Percentiles rank a stretch among this genome's conserved stretches.
phyloP scores from a whole-genome alignment of 1,140 invertebrate genomes.

The Wiebesia pumilae region DNA sequence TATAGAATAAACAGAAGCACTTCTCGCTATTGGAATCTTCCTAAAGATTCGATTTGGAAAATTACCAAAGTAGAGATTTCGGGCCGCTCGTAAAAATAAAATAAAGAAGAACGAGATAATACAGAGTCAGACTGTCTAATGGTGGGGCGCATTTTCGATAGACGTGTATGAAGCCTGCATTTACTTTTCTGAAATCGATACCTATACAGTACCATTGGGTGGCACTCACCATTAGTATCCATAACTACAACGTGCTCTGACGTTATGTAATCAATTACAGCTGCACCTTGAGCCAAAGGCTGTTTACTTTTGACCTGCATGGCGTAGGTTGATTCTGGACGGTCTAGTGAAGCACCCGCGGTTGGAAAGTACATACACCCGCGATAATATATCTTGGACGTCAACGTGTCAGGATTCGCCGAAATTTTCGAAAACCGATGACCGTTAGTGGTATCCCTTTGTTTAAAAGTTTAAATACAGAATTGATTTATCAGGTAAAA shows the following conservation, averaged over 20 bases:
- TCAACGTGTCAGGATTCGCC: neutral
- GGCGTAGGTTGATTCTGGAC: slow-evolving; percentile 19
- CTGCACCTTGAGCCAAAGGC: slow-evolving; percentile 50
- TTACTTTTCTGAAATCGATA: slow-evolving; percentile 2
- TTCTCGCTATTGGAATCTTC: slow-evolving; percentile 1
- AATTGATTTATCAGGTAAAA: neutral
- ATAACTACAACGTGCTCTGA: slow-evolving; percentile 54
- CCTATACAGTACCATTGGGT: slow-evolving; percentile 1
- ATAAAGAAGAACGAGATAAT: neutral
- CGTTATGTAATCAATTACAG: slow-evolving; percentile 58
- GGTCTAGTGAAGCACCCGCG: neutral
- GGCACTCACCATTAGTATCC: slow-evolving; percentile 54
- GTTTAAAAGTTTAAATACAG: neutral
- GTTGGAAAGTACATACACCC: neutral
- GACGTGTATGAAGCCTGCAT: neutral
- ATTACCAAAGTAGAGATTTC: neutral
- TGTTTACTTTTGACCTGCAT: slow-evolving; percentile 55
- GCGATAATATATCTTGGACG: slow-evolving; percentile 32
- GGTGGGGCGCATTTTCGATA: neutral
- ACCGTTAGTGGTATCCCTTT: neutral
- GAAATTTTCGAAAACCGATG: slow-evolving; percentile 6
- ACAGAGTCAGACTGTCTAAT: neutral
- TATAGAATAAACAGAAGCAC: neutral
- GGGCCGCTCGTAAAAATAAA: neutral
- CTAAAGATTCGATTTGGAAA: too few relatives aligned